These are phyloP conservation scores for Cyrtodaria siliqua DNA, from an alignment of 2,888 invertebrate species.

Conservation along the genomic window DNA sequence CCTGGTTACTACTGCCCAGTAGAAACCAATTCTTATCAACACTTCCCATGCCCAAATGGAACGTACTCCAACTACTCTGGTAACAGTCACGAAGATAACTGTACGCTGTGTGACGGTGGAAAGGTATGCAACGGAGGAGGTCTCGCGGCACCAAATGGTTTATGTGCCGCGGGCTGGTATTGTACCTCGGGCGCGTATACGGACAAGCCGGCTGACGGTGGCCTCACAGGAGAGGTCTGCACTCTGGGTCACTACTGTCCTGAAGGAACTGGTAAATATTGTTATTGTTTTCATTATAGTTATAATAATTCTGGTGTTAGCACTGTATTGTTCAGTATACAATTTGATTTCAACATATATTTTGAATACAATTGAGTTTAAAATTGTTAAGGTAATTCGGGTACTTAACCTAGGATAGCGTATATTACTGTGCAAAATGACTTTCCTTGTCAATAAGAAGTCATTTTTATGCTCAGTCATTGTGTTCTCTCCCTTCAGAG, in stretches of 20 bases:
- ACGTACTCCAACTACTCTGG: conserved; percentile 83
- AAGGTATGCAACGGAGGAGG: conserved; percentile 79
- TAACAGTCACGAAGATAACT: conserved; percentile 70
- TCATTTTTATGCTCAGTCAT: too few relatives aligned
- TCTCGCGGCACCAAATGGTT: conserved; percentile 78
- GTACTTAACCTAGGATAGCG: too few relatives aligned
- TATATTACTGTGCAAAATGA: too few relatives aligned
- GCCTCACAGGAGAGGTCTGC: conserved; percentile 82
- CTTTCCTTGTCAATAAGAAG: too few relatives aligned
- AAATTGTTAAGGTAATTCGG: too few relatives aligned
- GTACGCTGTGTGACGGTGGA: conserved; percentile 82
- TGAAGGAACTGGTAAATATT: conserved; percentile 76
- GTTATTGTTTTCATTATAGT: too few relatives aligned
- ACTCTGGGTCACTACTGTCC: conserved; percentile 82
- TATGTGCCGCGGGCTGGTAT: conserved; percentile 83
- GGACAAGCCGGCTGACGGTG: conserved; percentile 82
- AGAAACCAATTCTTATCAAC: conserved; percentile 75
- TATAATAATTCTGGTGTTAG: too few relatives aligned
- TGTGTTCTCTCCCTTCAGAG: too few relatives aligned
- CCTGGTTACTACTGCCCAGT: conserved; percentile 82
- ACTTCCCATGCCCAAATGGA: conserved; percentile 82
- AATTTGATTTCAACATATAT: too few relatives aligned
- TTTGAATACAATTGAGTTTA: too few relatives aligned
- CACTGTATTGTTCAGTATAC: too few relatives aligned
- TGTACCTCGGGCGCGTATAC: conserved; percentile 79